phyloP scores from a whole-genome alignment of 2,113 vertebrate genomes.

The Cottus gobio region DNA sequence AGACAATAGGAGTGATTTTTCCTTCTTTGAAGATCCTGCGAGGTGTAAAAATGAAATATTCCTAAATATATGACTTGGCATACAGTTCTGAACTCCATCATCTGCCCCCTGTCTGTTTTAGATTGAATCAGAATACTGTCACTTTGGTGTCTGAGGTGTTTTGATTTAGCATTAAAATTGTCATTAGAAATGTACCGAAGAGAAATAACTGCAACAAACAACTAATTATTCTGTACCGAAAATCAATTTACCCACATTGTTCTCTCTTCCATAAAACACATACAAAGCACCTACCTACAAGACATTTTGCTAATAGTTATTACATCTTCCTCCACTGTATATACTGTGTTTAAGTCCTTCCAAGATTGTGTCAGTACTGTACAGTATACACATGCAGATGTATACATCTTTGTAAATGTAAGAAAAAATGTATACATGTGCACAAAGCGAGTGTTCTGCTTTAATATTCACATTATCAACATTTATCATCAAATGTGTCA shows the following conservation, averaged over 20 bases:
- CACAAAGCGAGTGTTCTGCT: slow-evolving; percentile 55
- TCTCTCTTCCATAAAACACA: slow-evolving; percentile 65
- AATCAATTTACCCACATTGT: slow-evolving; percentile 53
- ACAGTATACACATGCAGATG: slow-evolving; percentile 67
- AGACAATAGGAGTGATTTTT: slow-evolving; percentile 7
- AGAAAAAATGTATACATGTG: slow-evolving; percentile 61
- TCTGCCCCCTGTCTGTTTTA: not conserved
- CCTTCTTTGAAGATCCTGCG: not conserved
- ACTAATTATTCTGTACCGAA: slow-evolving; percentile 54
- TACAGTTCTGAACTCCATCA: not conserved
- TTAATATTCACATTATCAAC: slow-evolving; percentile 75
- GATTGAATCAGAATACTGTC: slow-evolving; percentile 36
- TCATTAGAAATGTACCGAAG: slow-evolving; percentile 44
- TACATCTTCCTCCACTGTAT: slow-evolving; percentile 64
- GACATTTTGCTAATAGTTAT: slow-evolving; percentile 74
- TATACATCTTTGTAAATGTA: slow-evolving; percentile 56
- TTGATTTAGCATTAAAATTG: slow-evolving; percentile 46
- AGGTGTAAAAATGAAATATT: not conserved
- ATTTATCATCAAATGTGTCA: slow-evolving; percentile 74
- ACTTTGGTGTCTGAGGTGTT: slow-evolving; percentile 52
- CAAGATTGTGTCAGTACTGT: slow-evolving; percentile 64
- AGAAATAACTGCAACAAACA: slow-evolving; percentile 58
- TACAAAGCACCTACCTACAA: slow-evolving; percentile 78
- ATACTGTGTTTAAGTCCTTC: slow-evolving; percentile 60
- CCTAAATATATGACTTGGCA: slow-evolving; percentile 12